Percentiles rank a stretch among this genome's conserved stretches.
Conservation (phyloP, 2,113 vertebrate species). For the Cervus canadensis region DNA sequence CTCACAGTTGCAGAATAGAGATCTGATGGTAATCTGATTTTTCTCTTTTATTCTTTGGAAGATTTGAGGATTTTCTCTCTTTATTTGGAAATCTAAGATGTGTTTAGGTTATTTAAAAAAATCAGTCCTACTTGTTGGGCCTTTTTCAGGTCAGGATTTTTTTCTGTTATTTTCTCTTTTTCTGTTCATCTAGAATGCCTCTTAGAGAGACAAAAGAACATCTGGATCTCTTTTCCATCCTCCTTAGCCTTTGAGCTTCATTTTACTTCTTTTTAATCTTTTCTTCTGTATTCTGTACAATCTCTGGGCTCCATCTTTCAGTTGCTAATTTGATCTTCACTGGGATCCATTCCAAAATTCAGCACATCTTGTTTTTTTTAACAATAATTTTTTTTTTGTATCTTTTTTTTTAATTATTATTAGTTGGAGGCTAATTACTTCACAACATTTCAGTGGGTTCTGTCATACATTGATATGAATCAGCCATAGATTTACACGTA, state of each 20-base stretch:
- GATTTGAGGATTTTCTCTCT: background rate
- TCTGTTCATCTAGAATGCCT: background rate
- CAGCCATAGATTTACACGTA: too few relatives aligned
- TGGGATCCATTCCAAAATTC: background rate
- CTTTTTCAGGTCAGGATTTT: background rate
- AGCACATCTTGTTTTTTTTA: background rate
- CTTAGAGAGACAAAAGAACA: background rate
- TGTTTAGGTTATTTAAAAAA: background rate
- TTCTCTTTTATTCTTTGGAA: background rate
- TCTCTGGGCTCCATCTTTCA: background rate
- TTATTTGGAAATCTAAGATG: background rate
- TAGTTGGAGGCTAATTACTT: too few relatives aligned
- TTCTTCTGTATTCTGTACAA: background rate
- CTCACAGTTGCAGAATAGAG: background rate
- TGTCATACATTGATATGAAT: too few relatives aligned
- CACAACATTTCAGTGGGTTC: too few relatives aligned
- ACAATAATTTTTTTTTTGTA: background rate
- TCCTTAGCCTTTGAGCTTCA: background rate
- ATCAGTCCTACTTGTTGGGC: background rate
- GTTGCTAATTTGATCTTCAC: background rate
- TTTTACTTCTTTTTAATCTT: background rate
- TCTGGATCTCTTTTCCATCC: background rate
- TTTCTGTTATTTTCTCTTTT: background rate
- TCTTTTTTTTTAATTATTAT: too few relatives aligned
- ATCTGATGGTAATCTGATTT: background rate